A percentile compares a stretch with the other conserved stretches of the same genome.
Evolutionary conservation across 2,888 invertebrate genomes (phyloP).

Genomic region (Pristionchus japonicus): DNA sequence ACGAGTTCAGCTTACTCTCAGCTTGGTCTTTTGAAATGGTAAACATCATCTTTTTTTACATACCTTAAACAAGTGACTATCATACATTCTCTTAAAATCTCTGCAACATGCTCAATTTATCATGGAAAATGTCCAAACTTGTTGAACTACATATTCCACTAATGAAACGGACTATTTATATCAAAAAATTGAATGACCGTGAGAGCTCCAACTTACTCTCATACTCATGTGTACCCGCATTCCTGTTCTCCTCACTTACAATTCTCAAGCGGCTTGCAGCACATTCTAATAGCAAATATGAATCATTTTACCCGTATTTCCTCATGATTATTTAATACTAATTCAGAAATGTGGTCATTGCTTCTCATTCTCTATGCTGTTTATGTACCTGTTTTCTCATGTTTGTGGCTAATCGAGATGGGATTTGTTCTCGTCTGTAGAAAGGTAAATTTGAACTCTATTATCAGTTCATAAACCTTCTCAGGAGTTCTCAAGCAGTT

Average conservation of each 20-base stretch:
- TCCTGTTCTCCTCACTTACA: background rate
- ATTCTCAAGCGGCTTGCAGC: background rate
- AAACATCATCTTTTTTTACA: too few relatives aligned
- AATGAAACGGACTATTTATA: too few relatives aligned
- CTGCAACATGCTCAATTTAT: too few relatives aligned
- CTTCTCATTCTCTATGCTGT: background rate
- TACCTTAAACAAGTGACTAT: too few relatives aligned
- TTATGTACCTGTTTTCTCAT: background rate
- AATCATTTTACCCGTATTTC: too few relatives aligned
- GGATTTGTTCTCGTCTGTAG: background rate
- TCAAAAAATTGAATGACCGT: background rate
- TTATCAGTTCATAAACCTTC: background rate
- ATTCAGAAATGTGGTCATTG: background rate
- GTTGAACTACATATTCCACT: too few relatives aligned
- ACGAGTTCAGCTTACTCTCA: too few relatives aligned
- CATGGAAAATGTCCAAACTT: too few relatives aligned
- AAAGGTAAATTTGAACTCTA: background rate
- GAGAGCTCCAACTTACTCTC: background rate
- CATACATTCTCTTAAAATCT: too few relatives aligned
- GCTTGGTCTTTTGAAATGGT: too few relatives aligned
- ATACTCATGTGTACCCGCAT: background rate
- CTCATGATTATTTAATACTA: too few relatives aligned
- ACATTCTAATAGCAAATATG: background rate
- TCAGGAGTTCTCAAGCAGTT: slow-evolving; percentile 16
- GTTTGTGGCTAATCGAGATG: background rate